These are phyloP conservation scores for Apantesis nais DNA, from an alignment of 2,888 invertebrate species.

Conservation along the genomic window DNA sequence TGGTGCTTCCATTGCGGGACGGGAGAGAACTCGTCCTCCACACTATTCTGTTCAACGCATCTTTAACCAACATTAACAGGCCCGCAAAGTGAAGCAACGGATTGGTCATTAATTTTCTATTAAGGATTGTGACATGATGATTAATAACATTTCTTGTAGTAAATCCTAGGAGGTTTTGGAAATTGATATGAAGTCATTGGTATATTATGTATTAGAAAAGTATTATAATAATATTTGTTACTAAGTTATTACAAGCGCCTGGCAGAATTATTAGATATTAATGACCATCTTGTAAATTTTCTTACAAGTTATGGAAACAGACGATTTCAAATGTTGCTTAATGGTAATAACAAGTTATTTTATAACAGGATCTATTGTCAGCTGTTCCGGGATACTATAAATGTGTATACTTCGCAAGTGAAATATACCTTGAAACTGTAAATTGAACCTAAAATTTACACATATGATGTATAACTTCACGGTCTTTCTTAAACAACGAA, in stretches of 20 bases:
- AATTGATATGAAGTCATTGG: too few species aligned
- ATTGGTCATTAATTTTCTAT: background rate
- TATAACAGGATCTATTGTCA: conserved; percentile 44
- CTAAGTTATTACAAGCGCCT: background rate
- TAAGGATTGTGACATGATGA: background rate
- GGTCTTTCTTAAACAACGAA: conserved; percentile 16
- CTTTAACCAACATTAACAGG: background rate
- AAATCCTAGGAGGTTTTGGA: too few species aligned
- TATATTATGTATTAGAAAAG: too few species aligned
- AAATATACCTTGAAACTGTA: conserved; percentile 25
- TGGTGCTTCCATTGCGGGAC: too few species aligned
- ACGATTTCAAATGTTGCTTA: conserved; percentile 37
- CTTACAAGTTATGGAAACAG: conserved; percentile 19
- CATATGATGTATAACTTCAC: conserved; percentile 22
- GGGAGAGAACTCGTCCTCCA: too few species aligned
- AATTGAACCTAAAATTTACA: conserved; percentile 25
- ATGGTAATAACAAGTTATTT: conserved; percentile 45
- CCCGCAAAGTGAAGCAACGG: background rate
- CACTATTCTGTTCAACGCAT: too few species aligned
- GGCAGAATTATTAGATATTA: background rate
- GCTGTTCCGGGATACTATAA: conserved; percentile 27
- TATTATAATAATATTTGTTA: too few species aligned
- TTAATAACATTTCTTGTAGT: background rate
- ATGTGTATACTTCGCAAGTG: conserved; percentile 3
- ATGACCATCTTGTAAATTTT: conserved; percentile 32